A percentile compares a stretch with the other conserved stretches of the same genome.
phyloP scores from a whole-genome alignment of 1,140 invertebrate species.

The Reticulitermes speratus region DNA sequence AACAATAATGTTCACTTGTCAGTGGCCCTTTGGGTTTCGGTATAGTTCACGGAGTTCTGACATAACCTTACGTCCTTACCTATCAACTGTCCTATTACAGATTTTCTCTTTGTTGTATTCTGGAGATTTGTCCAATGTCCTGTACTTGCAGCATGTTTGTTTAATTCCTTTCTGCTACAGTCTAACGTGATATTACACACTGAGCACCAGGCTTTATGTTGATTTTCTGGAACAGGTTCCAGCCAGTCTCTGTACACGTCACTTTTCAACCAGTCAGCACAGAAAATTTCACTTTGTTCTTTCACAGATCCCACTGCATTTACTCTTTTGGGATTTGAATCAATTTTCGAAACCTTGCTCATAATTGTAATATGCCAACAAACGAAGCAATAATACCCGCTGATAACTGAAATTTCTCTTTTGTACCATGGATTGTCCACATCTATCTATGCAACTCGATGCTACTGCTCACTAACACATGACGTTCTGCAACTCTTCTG shows the following conservation, averaged over 20 bases:
- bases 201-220: not conserved
- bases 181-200: slow-evolving; percentile 12
- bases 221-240: not conserved
- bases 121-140: not conserved
- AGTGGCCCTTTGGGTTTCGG: too few relatives aligned
- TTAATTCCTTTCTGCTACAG: not conserved
- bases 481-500: too few relatives aligned
- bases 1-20: too few relatives aligned
- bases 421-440: not conserved
- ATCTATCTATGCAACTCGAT: too few relatives aligned
- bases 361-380: not conserved
- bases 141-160: not conserved
- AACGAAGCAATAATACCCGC: not conserved
- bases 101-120: not conserved
- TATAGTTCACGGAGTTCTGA: too few relatives aligned
- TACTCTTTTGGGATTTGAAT: not conserved
- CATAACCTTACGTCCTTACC: not conserved
- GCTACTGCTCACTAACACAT: too few relatives aligned
- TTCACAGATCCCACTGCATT: not conserved
- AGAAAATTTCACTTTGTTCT: not conserved
- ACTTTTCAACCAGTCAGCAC: not conserved
- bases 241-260: not conserved
- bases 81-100: not conserved
- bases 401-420: not conserved
- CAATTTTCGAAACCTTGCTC: not conserved